These are phyloP conservation scores for Falco berigora DNA, from an alignment of 2,797 vertebrate species.

Conservation along the genomic window DNA sequence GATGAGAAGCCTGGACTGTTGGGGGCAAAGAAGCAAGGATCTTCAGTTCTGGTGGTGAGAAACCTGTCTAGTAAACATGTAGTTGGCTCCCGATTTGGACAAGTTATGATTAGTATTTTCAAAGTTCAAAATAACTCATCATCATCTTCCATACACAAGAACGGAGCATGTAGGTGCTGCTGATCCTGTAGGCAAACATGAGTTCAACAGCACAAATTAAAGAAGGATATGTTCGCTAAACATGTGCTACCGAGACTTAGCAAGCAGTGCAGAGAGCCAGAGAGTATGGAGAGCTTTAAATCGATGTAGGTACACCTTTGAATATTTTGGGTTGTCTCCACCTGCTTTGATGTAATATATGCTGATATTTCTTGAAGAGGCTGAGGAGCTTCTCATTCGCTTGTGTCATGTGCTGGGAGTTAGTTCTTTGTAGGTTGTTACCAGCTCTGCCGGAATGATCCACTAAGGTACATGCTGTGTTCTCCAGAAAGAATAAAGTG, in stretches of 20 bases:
- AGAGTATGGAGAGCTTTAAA: neutral
- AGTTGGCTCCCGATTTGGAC: neutral
- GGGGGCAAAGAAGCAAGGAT: neutral
- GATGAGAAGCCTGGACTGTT: neutral
- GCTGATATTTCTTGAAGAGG: neutral
- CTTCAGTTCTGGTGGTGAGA: neutral
- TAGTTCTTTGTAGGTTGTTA: neutral
- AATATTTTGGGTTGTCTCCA: neutral
- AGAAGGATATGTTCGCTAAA: neutral
- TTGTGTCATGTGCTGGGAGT: neutral
- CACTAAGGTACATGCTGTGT: neutral
- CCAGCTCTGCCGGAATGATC: neutral
- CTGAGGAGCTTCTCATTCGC: neutral
- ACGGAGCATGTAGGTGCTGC: neutral
- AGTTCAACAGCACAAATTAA: constrained; percentile 9
- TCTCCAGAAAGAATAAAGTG: neutral
- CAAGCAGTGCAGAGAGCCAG: neutral
- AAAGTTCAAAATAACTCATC: neutral
- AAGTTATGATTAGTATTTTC: neutral
- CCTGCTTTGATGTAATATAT: neutral
- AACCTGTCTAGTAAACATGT: neutral
- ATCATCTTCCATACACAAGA: neutral
- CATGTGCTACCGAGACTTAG: neutral
- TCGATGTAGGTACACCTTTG: neutral
- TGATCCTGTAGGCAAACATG: neutral